A percentile compares a stretch with the other conserved stretches of the same genome.
phyloP scores from a whole-genome alignment of 2,797 vertebrate species.

The Falco columbarius region DNA sequence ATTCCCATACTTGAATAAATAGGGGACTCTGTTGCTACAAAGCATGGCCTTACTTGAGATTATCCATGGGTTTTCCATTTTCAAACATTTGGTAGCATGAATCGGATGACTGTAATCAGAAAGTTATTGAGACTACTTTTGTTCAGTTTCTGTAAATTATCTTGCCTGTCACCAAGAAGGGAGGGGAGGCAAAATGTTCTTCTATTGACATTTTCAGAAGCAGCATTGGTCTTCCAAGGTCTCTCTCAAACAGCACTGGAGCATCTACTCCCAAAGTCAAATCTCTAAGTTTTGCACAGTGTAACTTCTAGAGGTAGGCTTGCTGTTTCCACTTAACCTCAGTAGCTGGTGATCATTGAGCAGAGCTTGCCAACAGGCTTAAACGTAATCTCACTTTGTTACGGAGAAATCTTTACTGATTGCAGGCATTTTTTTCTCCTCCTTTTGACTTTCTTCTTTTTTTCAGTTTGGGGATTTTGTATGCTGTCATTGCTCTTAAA shows the following conservation, averaged over 20 bases:
- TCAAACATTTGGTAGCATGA: not conserved
- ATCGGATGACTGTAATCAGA: not conserved
- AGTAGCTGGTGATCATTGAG: not conserved
- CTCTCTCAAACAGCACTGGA: not conserved
- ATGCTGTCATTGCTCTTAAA: not conserved
- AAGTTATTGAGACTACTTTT: rapidly evolving
- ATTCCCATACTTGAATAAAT: not conserved
- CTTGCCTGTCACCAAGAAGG: not conserved
- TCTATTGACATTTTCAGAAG: not conserved
- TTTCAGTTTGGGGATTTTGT: not conserved
- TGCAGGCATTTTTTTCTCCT: not conserved
- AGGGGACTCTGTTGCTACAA: not conserved
- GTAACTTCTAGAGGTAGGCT: not conserved
- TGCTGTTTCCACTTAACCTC: not conserved
- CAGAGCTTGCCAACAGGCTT: not conserved
- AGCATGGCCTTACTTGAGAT: not conserved
- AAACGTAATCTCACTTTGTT: not conserved
- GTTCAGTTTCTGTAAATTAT: not conserved
- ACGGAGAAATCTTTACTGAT: not conserved
- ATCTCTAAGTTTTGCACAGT: too few relatives aligned
- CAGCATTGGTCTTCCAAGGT: not conserved
- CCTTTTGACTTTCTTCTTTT: not conserved
- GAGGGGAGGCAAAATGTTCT: not conserved
- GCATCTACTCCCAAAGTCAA: not conserved
- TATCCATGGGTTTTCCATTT: not conserved